Conservation (phyloP, 2,113 vertebrate genomes). For the Phalacrocorax brasilianus region DNA sequence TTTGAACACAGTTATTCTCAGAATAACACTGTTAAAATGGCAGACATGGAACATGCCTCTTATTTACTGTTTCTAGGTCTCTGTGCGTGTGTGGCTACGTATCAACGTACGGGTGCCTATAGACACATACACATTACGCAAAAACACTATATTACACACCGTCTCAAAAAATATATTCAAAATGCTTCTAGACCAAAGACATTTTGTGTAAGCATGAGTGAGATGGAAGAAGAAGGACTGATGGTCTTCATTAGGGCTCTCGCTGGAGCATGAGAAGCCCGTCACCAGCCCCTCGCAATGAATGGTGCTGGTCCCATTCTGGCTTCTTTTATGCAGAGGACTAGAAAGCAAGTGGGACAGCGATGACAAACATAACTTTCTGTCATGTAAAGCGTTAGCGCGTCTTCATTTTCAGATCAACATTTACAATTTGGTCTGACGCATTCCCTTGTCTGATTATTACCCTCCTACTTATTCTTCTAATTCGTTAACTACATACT, state of each 20-base stretch:
- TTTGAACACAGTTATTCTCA: conserved; percentile 58
- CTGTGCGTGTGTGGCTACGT: fast-evolving
- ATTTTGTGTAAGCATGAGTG: background rate
- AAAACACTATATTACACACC: background rate
- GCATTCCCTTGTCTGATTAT: background rate
- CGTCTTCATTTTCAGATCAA: background rate
- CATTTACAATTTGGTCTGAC: background rate
- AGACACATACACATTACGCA: background rate
- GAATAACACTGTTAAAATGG: conserved; percentile 11
- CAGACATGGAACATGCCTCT: background rate
- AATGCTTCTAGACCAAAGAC: background rate
- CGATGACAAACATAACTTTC: conserved; percentile 20
- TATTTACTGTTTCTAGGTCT: background rate
- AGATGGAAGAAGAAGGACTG: background rate
- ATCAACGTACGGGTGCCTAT: background rate
- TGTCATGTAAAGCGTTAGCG: background rate
- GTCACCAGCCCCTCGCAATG: background rate
- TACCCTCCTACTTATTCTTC: background rate
- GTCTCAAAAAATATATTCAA: background rate
- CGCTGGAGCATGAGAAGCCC: background rate
- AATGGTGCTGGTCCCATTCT: background rate
- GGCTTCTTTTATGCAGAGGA: background rate
- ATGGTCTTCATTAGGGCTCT: background rate
- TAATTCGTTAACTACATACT: background rate
- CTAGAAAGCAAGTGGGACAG: background rate